phyloP scores from a whole-genome alignment of 2,113 vertebrate species.

The Platysternon megacephalum region DNA sequence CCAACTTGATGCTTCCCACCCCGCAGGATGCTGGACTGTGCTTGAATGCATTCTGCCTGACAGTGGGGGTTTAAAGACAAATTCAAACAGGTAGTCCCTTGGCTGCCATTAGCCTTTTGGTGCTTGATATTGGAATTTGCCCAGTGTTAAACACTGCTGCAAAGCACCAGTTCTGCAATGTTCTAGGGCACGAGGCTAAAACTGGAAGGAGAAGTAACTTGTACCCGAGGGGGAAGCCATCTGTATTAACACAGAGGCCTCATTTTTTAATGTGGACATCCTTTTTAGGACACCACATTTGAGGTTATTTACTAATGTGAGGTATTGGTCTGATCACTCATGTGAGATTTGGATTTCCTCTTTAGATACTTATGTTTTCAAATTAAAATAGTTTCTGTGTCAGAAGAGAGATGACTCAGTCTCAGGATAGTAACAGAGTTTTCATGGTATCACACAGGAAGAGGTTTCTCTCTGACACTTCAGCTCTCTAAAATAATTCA shows the following conservation, averaged over 20 bases:
- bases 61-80: too few species aligned
- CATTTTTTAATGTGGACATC: neutral
- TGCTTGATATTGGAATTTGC: neutral
- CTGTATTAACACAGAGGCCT: neutral
- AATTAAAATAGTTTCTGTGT: neutral
- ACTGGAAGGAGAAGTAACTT: neutral
- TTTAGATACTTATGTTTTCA: neutral
- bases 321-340: neutral
- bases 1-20: neutral
- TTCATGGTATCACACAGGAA: neutral
- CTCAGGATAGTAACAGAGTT: rapidly evolving
- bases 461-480: neutral
- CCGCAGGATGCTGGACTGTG: neutral
- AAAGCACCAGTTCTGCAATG: neutral
- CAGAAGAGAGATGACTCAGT: neutral
- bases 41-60: too few species aligned
- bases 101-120: neutral
- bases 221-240: neutral
- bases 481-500: neutral
- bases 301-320: neutral
- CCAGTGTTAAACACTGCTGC: neutral
- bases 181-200: neutral
- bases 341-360: neutral
- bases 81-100: too few species aligned
- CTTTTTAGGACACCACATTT: neutral